Evolutionary conservation across 2,797 vertebrate species (phyloP).

Genomic region (Sphenopsis melanotis): DNA sequence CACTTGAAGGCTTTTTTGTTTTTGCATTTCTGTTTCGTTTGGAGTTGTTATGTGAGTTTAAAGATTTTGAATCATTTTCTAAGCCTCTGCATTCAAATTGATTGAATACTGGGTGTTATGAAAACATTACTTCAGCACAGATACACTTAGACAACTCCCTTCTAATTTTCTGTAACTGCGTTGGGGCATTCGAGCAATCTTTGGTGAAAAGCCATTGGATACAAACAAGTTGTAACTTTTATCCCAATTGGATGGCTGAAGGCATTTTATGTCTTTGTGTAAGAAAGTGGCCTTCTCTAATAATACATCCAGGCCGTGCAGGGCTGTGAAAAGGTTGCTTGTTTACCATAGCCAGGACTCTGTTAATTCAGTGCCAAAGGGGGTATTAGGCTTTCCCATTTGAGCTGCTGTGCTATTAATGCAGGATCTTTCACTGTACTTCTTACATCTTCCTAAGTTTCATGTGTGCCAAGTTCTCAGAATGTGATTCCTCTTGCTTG

Average conservation of each 20-base stretch:
- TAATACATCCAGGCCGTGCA: background rate
- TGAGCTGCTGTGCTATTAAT: background rate
- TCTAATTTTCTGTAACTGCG: slow-evolving; percentile 16
- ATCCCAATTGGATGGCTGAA: background rate
- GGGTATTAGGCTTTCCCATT: background rate
- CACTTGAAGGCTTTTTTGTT: slow-evolving; percentile 41
- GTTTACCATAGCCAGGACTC: background rate
- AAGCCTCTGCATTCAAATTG: slow-evolving; percentile 38
- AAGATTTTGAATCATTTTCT: slow-evolving; percentile 59
- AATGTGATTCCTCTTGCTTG: background rate
- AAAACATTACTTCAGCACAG: slow-evolving; percentile 65
- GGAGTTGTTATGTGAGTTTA: slow-evolving; percentile 52
- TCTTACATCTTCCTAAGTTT: background rate
- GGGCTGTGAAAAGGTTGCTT: background rate
- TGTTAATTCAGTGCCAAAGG: background rate
- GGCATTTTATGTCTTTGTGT: background rate
- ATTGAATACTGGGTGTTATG: slow-evolving; percentile 46
- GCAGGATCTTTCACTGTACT: background rate
- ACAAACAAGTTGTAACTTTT: slow-evolving; percentile 35
- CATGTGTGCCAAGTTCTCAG: background rate
- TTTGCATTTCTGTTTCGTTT: slow-evolving; percentile 61
- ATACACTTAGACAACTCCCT: slow-evolving; percentile 41
- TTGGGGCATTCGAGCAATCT: background rate
- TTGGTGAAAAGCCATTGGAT: slow-evolving; percentile 39
- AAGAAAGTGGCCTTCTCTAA: background rate